Evolutionary conservation across 1,140 invertebrate genomes (phyloP).

Genomic region (Neotoxoptera formosana): DNA sequence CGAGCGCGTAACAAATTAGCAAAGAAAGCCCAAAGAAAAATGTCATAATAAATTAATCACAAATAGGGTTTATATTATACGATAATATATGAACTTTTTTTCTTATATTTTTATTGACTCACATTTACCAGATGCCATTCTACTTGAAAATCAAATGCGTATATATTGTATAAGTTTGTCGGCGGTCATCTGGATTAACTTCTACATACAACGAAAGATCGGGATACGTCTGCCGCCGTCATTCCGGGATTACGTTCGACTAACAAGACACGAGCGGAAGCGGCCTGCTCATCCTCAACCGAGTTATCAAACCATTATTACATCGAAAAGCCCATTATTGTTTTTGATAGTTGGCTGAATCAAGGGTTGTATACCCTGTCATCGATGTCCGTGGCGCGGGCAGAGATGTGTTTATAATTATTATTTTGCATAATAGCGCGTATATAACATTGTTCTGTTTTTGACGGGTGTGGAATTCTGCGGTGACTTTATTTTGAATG

Average conservation of each 20-base stretch:
- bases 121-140: background rate
- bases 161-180: background rate
- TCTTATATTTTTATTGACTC: background rate
- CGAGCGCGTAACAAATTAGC: background rate
- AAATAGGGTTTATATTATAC: background rate
- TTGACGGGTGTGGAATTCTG: conserved; percentile 13
- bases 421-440: conserved; percentile 47
- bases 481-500: conserved; percentile 26
- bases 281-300: background rate
- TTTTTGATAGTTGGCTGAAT: background rate
- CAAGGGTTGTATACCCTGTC: background rate
- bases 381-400: background rate
- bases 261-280: background rate
- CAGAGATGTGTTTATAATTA: conserved; percentile 23
- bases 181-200: conserved; percentile 4
- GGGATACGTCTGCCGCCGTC: background rate
- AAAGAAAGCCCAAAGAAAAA: background rate
- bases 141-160: background rate
- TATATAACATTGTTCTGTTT: conserved; percentile 35
- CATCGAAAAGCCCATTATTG: conserved; percentile 27
- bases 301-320: conserved; percentile 19
- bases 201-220: background rate
- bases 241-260: background rate
- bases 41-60: background rate
- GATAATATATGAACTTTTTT: background rate